These are phyloP conservation scores for Himalopsyche japonica DNA, from an alignment of 2,888 invertebrate species.

Conservation along the genomic window DNA sequence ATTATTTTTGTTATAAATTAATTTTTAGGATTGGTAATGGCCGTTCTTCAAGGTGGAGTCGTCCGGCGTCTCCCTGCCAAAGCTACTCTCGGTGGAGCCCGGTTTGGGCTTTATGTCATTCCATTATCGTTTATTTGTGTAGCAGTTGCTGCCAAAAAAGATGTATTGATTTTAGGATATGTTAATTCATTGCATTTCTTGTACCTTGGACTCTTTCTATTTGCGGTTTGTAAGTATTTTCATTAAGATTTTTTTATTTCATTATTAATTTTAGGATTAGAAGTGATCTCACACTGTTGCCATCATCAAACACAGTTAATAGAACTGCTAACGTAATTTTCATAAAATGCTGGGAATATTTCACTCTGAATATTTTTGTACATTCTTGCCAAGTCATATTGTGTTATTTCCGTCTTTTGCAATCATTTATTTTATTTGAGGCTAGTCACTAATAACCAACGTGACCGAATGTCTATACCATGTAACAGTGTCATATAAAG, in stretches of 20 bases:
- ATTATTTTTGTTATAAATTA: background rate
- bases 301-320: background rate
- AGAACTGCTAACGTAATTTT: background rate
- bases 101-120: conserved; percentile 78
- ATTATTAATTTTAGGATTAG: background rate
- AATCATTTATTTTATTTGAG: too few species aligned
- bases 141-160: conserved; percentile 66
- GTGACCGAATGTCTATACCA: too few species aligned
- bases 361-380: background rate
- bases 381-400: background rate
- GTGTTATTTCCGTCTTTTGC: too few species aligned
- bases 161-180: conserved; percentile 48
- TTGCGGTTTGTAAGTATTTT: conserved; percentile 80
- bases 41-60: conserved; percentile 85
- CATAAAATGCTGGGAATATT: too few species aligned
- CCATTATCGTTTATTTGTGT: conserved; percentile 86
- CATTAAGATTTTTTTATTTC: background rate
- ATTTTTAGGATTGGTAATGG: conserved; percentile 76
- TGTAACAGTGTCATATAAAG: background rate
- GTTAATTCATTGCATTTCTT: conserved; percentile 58
- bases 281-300: background rate
- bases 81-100: conserved; percentile 71
- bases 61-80: conserved; percentile 78
- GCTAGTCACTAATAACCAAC: too few species aligned
- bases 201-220: conserved; percentile 82